These are phyloP conservation scores for Bos indicus DNA, from an alignment of 2,113 vertebrate genomes.

Conservation along the genomic window DNA sequence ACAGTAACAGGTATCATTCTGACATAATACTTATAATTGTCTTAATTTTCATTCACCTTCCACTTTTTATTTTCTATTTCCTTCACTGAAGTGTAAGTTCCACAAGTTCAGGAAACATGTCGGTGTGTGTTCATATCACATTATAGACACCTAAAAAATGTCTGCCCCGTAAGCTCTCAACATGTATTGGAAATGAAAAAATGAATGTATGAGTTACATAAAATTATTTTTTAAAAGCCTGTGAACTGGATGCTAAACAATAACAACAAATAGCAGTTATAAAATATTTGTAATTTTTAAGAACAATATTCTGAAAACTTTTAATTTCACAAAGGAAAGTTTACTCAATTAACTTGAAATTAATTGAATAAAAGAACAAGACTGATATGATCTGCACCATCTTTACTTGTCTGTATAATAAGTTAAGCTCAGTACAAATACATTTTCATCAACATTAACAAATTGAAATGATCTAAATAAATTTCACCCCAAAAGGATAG, in stretches of 20 bases:
- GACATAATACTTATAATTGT: background rate
- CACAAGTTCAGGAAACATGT: background rate
- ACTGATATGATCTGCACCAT: background rate
- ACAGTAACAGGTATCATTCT: background rate
- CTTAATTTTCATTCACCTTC: background rate
- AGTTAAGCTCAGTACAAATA: background rate
- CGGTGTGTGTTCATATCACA: background rate
- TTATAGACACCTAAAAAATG: background rate
- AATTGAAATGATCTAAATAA: background rate
- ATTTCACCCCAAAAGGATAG: background rate
- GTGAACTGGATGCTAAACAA: background rate
- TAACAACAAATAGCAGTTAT: background rate
- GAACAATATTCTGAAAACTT: background rate
- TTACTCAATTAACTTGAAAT: background rate
- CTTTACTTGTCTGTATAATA: background rate
- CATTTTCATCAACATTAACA: background rate
- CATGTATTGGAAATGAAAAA: background rate
- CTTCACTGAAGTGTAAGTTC: background rate
- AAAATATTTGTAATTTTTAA: background rate
- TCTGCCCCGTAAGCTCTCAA: accelerated
- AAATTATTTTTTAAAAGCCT: background rate
- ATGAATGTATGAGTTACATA: background rate
- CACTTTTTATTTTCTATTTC: background rate
- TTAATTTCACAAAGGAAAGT: background rate
- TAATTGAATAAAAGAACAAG: background rate